Percentiles rank a stretch among this genome's conserved stretches.
Evolutionary conservation across 1,140 invertebrate species (phyloP).

Genomic region (Diorhabda sublineata): DNA sequence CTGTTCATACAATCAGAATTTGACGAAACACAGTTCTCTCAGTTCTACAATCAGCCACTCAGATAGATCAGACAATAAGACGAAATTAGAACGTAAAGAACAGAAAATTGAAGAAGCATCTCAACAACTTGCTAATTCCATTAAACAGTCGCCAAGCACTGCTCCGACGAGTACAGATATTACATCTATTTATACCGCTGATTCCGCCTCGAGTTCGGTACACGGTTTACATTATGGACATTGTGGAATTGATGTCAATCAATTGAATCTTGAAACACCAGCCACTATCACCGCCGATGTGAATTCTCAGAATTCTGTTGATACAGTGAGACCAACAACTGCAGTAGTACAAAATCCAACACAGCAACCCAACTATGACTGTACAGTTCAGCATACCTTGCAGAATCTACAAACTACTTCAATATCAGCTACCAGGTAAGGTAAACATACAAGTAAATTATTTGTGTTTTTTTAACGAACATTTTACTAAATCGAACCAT

Average conservation of each 20-base stretch:
- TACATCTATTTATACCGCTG: constrained; percentile 75
- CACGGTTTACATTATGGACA: constrained; percentile 75
- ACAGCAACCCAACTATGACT: constrained; percentile 52
- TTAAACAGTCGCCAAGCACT: constrained; percentile 54
- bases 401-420: constrained; percentile 51
- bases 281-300: constrained; percentile 82
- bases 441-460: no score
- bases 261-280: constrained; percentile 80
- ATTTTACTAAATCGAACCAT: no score
- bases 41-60: neutral
- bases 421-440: neutral
- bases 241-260: constrained; percentile 78
- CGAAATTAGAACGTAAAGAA: constrained; percentile 11
- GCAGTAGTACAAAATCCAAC: constrained; percentile 51
- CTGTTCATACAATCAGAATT: constrained; percentile 12
- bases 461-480: no score
- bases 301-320: constrained; percentile 69
- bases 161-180: constrained; percentile 57
- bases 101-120: constrained; percentile 11
- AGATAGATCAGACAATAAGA: constrained; percentile 4
- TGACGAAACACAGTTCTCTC: neutral
- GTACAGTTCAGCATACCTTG: constrained; percentile 57
- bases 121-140: constrained; percentile 37
- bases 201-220: constrained; percentile 80
- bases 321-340: constrained; percentile 55